Conservation (phyloP, 2,888 invertebrate genomes). For the Polydrusus tereticollis region DNA sequence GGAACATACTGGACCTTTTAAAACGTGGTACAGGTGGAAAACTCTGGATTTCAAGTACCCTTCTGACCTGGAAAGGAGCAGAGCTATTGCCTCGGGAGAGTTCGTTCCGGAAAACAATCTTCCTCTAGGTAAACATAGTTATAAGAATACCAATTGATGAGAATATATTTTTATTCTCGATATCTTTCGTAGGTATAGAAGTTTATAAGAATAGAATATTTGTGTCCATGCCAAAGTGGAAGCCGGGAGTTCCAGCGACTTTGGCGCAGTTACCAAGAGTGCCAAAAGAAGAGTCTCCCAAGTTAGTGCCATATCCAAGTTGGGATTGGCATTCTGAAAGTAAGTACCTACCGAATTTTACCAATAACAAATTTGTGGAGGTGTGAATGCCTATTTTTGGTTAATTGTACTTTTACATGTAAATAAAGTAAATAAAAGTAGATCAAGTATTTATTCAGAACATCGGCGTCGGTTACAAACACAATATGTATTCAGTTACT, state of each 20-base stretch:
- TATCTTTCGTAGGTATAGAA: conserved; percentile 74
- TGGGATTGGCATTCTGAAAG: conserved; percentile 77
- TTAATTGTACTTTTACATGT: no score
- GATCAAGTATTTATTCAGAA: no score
- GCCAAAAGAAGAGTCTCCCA: conserved; percentile 72
- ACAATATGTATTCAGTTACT: no score
- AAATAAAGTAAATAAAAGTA: no score
- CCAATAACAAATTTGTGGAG: no score
- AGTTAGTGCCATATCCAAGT: conserved; percentile 80
- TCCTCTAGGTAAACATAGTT: conserved; percentile 65
- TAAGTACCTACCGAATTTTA: no score
- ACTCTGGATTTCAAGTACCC: conserved; percentile 81
- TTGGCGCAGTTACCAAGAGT: conserved; percentile 76
- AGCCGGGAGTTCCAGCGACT: conserved; percentile 81
- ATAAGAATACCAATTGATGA: background rate
- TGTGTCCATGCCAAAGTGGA: conserved; percentile 83
- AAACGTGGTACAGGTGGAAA: conserved; percentile 80
- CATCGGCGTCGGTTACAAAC: no score
- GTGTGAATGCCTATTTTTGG: no score
- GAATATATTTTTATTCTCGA: background rate
- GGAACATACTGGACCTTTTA: conserved; percentile 72
- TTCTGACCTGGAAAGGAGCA: conserved; percentile 70
- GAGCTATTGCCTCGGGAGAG: conserved; percentile 72
- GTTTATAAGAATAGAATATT: conserved; percentile 78
- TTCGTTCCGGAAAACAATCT: conserved; percentile 81